Base-by-base conservation (phyloP, 2,888 invertebrate genomes). In the Priocnemis perturbator region DNA sequence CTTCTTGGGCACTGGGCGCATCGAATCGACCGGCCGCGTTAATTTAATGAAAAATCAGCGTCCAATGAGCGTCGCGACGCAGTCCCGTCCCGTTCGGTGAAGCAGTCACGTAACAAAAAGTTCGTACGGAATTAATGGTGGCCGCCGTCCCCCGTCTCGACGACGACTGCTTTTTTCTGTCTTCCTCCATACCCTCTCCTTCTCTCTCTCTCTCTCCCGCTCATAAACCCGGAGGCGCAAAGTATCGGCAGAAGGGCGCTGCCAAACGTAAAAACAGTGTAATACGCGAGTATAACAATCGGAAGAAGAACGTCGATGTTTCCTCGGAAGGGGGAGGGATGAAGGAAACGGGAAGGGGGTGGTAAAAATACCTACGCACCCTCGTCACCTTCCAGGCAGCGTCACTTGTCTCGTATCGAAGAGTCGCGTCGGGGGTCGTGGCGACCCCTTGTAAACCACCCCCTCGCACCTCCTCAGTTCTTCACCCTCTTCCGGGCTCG, bases 21-120 rank as follows among this genome's bases (percentile, higher is more conserved):
- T 37, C 37, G 76, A 73, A 77, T 77, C 77, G 75, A 73, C 73
- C 77, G 74, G 67, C 75, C 78, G 75, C 77, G 74, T 76, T 77
- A 82, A 83, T 83, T 81, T 79, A 74, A 81, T 82, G 75, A 80
- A 79, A 83, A 77, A 72, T 72, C 72, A 60, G 56, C 63, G 63
- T 37, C 37, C 37, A 37, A 37, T 37, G 37, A 37, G 37, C 37
- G 37, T 37, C 37, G 37, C 37, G 37, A 37, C 37, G 37, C 11
- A 37, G 37, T 11, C 14, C 11, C 7, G 37, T n/a, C n/a, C 14
- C 37, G 37, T 37, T 37, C n/a, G 37, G 2, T 9, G 37, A 37
- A 37, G 37, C 4, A 37, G 37, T 37, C 37, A 3, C 37, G 37
- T 11, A 37, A 37, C 37, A 37, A 37, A 37, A 37, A 37, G 37